Percentiles rank a stretch among this genome's conserved stretches.
Evolutionary conservation across 2,888 invertebrate species (phyloP).

Genomic region (Gibbula magus): DNA sequence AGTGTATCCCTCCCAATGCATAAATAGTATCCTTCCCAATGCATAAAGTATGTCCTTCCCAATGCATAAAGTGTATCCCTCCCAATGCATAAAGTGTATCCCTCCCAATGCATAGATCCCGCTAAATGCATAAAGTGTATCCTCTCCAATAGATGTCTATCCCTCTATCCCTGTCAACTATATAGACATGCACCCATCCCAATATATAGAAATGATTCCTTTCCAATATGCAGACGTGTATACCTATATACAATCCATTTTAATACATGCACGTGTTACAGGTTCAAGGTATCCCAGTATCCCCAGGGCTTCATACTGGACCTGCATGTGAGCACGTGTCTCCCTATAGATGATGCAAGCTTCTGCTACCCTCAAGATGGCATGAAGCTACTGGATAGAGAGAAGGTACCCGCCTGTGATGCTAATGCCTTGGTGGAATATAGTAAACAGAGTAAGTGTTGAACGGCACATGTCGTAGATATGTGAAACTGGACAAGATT

Average conservation of each 20-base stretch:
- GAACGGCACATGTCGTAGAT: neutral
- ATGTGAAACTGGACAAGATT: neutral
- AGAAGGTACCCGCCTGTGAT: conserved; percentile 29
- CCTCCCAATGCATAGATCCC: no score
- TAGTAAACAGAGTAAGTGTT: neutral
- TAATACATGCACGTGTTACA: neutral
- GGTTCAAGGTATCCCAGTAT: neutral
- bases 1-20: no score
- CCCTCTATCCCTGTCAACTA: no score
- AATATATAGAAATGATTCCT: no score
- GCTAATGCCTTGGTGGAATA: conserved; percentile 19
- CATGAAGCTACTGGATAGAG: conserved; percentile 18
- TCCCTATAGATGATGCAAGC: neutral
- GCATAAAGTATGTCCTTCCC: no score
- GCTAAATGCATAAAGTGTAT: no score
- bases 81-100: no score
- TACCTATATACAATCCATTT: neutral
- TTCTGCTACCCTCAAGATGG: neutral
- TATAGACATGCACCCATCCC: no score
- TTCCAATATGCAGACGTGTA: no score
- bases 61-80: no score
- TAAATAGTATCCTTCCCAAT: no score
- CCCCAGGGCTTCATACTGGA: neutral
- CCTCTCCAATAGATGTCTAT: no score
- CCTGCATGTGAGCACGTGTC: neutral